Base-by-base conservation (phyloP, 1,140 invertebrate genomes). In the Mya arenaria region DNA sequence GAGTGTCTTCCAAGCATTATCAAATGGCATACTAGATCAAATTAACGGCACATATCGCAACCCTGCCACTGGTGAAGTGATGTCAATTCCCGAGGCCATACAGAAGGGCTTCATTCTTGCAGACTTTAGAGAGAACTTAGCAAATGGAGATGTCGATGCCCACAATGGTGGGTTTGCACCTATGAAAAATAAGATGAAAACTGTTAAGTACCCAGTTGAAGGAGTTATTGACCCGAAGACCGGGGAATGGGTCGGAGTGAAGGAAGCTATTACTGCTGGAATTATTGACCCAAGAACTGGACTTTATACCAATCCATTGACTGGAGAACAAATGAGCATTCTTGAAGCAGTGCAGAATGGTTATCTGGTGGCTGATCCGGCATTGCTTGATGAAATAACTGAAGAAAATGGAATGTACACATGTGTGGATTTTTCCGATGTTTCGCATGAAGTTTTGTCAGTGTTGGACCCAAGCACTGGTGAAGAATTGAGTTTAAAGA, bases 1-100 rank as follows among this genome's bases (percentile, higher is more conserved):
- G 0, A 96, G 94, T 25, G 96, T 98, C 4, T 95, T 95, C 36
- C 96, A 99, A 92, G 98, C 98, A 0, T 94, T 99, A 6, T 94
- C 96, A 62, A 94, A 96, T 84, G 97, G 97, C 56, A 94, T 99
- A 60, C 91, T 99, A 75, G 97, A 99, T 94, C 94, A 95, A 8
- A 79, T 85, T 17, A 95, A 95, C 83, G 96, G 97, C 4, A 88
- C 86, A 0, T 93, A 92, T 56, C 94, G 72, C 62, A 96, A 98
- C 94, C 96, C 96, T 10, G 94, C 96, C 88, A 95, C 95, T 77
- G 97, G 97, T 63, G 95, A 97, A 84, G 92, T 94, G 3, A 89
- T 99, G 0, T 96, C 94, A 17, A 89, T 99, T 84, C 98, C 98
- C 91, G 95, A 95, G 80, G 98, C 98, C 48, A 92, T 98, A 62